A percentile compares a stretch with the other conserved stretches of the same genome.
phyloP scores from a whole-genome alignment of 37 sponge, comb jelly and placozoan species.

The Eunapius fragilis region DNA sequence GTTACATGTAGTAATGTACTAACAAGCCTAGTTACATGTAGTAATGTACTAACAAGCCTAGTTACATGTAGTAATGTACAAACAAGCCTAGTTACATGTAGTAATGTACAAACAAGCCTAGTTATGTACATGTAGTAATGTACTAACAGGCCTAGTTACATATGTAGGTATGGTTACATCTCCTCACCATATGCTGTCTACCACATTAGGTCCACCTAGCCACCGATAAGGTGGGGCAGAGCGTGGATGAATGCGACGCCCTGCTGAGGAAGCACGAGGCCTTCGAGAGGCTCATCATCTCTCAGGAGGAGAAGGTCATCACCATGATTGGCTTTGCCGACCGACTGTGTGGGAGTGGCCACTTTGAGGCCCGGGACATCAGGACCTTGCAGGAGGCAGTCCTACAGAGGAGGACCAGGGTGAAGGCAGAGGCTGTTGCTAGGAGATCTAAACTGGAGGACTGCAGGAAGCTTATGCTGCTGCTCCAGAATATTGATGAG shows the following conservation, averaged over 20 bases:
- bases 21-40: too few relatives aligned
- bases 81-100: too few relatives aligned
- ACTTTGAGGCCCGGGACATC: conserved; percentile 63
- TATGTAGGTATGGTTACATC: too few relatives aligned
- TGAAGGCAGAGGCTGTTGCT: conserved; percentile 45
- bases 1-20: too few relatives aligned
- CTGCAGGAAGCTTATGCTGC: conserved; percentile 60
- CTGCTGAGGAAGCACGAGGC: conserved; percentile 93
- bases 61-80: too few relatives aligned
- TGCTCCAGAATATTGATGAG: conserved; percentile 70
- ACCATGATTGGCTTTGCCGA: conserved; percentile 65
- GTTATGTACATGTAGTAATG: too few relatives aligned
- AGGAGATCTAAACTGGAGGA: conserved; percentile 74
- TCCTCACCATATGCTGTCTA: neutral
- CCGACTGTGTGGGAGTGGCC: conserved; percentile 37
- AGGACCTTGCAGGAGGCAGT: conserved; percentile 38
- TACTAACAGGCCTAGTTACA: too few relatives aligned
- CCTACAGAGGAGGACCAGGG: conserved; percentile 58
- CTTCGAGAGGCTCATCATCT: conserved; percentile 73
- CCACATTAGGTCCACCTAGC: conserved; percentile 72
- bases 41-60: too few relatives aligned
- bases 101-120: too few relatives aligned
- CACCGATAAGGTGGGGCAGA: conserved; percentile 78
- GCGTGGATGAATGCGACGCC: conserved; percentile 90
- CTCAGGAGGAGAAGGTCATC: conserved; percentile 87